These are phyloP conservation scores for Parauchenoglanis ngamensis DNA, from an alignment of 2,797 vertebrate genomes.

Conservation along the genomic window DNA sequence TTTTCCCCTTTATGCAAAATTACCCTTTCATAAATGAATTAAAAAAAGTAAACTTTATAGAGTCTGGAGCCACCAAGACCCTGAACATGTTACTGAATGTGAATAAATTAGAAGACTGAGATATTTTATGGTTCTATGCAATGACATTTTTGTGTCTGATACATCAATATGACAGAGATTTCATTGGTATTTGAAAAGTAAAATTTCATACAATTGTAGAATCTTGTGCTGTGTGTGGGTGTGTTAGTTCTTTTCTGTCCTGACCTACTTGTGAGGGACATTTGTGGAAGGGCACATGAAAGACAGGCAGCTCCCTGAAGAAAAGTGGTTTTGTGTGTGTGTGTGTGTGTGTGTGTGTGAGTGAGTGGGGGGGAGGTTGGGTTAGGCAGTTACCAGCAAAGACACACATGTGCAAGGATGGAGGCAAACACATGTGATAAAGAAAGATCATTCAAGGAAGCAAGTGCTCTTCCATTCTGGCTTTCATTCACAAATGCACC, in stretches of 20 bases:
- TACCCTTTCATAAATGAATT: not conserved
- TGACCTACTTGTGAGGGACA: slow-evolving; percentile 75
- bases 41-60: not conserved
- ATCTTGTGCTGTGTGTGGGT: slow-evolving; percentile 8
- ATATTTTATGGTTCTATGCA: not conserved
- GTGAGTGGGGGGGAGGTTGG: not conserved
- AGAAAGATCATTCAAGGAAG: not conserved
- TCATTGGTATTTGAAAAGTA: not conserved
- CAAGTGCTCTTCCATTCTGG: not conserved
- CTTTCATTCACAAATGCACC: not conserved
- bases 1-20: not conserved
- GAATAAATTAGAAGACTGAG: not conserved
- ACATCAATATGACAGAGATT: too few species aligned
- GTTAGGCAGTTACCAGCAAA: slow-evolving; percentile 28
- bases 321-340: slow-evolving; percentile 63
- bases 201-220: not conserved
- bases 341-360: not conserved
- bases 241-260: slow-evolving; percentile 69
- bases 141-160: not conserved
- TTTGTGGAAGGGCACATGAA: slow-evolving; percentile 72
- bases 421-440: not conserved
- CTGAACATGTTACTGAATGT: not conserved
- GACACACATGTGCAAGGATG: slow-evolving; percentile 20
- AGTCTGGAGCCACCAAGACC: not conserved
- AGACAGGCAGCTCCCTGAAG: slow-evolving; percentile 71